A percentile compares a stretch with the other conserved stretches of the same genome.
These are phyloP conservation scores for Botrylloides violaceus DNA, from an alignment of 23 tunicate genomes.

Conservation along the genomic window DNA sequence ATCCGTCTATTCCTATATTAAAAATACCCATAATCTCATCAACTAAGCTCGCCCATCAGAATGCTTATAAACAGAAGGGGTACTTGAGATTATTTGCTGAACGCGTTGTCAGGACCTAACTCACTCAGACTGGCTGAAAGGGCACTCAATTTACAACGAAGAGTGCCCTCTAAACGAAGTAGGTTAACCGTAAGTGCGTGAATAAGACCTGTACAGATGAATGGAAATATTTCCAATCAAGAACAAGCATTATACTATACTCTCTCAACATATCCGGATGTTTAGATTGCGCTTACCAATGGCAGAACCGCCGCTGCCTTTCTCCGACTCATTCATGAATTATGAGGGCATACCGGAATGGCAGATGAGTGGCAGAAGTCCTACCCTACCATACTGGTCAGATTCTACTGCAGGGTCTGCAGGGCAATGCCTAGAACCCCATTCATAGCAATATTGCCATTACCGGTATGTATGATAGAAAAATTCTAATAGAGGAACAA, in stretches of 20 bases:
- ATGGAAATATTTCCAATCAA: not conserved
- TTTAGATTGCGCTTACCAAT: not conserved
- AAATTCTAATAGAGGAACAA: no score
- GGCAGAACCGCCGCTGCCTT: no score
- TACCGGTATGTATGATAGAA: no score
- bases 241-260: no score
- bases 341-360: no score
- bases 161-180: slow-evolving; percentile 17
- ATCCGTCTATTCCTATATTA: not conserved
- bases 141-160: slow-evolving; percentile 12
- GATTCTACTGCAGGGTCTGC: no score
- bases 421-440: no score
- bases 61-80: not conserved
- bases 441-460: no score
- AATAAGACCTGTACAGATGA: slow-evolving; percentile 1
- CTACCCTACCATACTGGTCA: no score
- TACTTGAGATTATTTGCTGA: slow-evolving; percentile 20
- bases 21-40: not conserved
- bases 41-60: not conserved
- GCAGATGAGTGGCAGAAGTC: no score
- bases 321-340: no score
- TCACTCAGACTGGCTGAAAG: not conserved
- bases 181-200: slow-evolving; percentile 11
- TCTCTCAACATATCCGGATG: not conserved
- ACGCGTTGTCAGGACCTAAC: slow-evolving; percentile 12